Evolutionary conservation across 2,113 vertebrate species (phyloP), one percentile per base, ranked within the genome.

Genomic region (Gallinago paraguaiae): DNA sequence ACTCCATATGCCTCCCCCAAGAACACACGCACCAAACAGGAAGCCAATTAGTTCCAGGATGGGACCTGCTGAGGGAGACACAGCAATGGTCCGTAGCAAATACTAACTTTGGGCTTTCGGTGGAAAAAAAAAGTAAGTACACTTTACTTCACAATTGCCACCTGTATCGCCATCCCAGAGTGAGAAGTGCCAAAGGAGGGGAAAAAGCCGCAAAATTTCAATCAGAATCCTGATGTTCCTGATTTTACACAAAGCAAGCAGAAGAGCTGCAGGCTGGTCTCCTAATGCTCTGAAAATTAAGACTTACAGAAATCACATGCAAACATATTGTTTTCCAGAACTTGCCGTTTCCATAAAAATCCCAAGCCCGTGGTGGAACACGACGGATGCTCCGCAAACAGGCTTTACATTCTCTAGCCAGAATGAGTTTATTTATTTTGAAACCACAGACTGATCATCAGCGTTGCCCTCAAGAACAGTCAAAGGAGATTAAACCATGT

Each of bases 221-320:
- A 54, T 93, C 74, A 89, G 89, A 91, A 91, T 46, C 83, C 92
- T 85, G 35, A 95, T 77, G 83, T 82, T 91, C 81, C 50, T 33
- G 31, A 70, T 94, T 78, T 87, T 77, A 87, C 53, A 69, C 74
- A 92, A 87, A 89, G 45, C 77, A 82, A 28, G 37, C 41, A 93
- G 71, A 96, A 91, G 57, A 87, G 88, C 93, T 96, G 80, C 92
- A 89, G 92, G 95, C 88, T 93, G 70, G 45, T 79, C 70, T 82
- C 96, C 86, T 95, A 92, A 93, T 67, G 90, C 37, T 96, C 46
- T 69, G 78, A 91, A 97, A 95, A 97, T 95, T 94, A 94, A 91
- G 59, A 88, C 54, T 82, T 94, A 39, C 5, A 17, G 70, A 94
- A 93, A 82, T 79, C 77, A 33, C 11, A 65, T n/a, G 25, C 5